A percentile compares a stretch with the other conserved stretches of the same genome.
Conservation (phyloP, 2,113 vertebrate species). For the Conger conger region DNA sequence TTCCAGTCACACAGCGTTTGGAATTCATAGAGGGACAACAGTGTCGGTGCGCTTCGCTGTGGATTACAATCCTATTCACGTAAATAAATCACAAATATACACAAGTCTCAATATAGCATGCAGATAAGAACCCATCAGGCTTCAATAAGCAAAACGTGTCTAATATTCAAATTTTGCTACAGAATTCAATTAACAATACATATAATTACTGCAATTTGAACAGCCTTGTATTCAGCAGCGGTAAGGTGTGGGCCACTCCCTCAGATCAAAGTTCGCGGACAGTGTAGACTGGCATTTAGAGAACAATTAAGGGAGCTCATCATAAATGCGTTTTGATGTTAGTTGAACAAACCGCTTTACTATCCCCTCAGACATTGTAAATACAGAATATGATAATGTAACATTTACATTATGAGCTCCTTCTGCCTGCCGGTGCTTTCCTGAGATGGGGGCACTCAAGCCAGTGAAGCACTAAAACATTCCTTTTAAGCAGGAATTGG, state of each 20-base stretch:
- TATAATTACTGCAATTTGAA: neutral
- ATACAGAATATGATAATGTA: neutral
- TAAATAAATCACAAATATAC: neutral
- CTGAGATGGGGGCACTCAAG: neutral
- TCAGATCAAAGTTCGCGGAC: neutral
- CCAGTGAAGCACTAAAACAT: neutral
- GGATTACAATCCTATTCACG: slow-evolving; percentile 5
- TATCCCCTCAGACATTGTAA: neutral
- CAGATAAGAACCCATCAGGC: neutral
- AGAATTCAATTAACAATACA: neutral
- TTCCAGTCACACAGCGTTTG: slow-evolving; percentile 3
- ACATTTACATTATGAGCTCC: neutral
- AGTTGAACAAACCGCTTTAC: neutral
- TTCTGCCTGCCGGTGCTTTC: neutral
- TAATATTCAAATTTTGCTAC: neutral
- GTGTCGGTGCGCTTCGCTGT: neutral
- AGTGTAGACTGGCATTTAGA: neutral
- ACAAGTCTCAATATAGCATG: neutral
- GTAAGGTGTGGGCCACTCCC: neutral
- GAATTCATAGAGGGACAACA: slow-evolving; percentile 1
- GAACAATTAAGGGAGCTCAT: neutral
- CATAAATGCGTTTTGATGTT: neutral
- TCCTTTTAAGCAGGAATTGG: neutral
- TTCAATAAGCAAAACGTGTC: neutral
- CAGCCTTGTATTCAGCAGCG: neutral